Conservation (phyloP, 1,140 invertebrate species). For the Camponotus vicinus region DNA sequence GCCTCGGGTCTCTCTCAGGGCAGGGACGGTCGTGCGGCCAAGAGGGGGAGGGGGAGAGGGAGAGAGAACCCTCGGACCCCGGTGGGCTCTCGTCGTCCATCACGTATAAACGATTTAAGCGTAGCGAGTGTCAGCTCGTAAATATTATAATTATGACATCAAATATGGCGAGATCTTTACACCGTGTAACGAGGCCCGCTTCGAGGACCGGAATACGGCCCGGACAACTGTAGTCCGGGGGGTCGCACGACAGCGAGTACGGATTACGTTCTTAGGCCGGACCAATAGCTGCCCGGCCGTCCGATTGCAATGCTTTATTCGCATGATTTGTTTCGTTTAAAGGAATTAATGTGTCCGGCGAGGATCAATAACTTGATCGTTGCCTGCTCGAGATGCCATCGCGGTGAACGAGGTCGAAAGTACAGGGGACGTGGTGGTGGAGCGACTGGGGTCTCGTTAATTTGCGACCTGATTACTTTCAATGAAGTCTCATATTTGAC, state of each 20-base stretch:
- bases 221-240: constrained; percentile 41
- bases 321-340: constrained; percentile 70
- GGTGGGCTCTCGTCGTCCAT: constrained; percentile 70
- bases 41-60: too few relatives aligned
- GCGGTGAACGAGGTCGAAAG: constrained; percentile 25
- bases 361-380: constrained; percentile 77
- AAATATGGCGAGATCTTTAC: constrained; percentile 76
- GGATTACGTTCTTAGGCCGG: not conserved
- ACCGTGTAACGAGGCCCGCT: constrained; percentile 71
- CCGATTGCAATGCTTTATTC: constrained; percentile 74
- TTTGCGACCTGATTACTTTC: constrained; percentile 81
- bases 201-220: constrained; percentile 62
- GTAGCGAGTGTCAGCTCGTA: constrained; percentile 75
- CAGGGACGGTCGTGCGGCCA: not conserved
- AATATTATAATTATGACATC: constrained; percentile 80
- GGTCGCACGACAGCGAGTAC: not conserved
- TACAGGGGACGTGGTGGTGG: not conserved
- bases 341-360: constrained; percentile 66
- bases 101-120: constrained; percentile 77
- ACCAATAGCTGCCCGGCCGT: constrained; percentile 33
- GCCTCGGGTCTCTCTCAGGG: not conserved
- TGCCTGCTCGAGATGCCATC: constrained; percentile 26
- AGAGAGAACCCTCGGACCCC: not conserved
- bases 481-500: constrained; percentile 75
- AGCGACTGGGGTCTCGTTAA: constrained; percentile 64